Evolutionary conservation across 2,888 invertebrate genomes (phyloP), one percentile per base, ranked within the genome.

Genomic region (Dolichomitus sp.): DNA sequence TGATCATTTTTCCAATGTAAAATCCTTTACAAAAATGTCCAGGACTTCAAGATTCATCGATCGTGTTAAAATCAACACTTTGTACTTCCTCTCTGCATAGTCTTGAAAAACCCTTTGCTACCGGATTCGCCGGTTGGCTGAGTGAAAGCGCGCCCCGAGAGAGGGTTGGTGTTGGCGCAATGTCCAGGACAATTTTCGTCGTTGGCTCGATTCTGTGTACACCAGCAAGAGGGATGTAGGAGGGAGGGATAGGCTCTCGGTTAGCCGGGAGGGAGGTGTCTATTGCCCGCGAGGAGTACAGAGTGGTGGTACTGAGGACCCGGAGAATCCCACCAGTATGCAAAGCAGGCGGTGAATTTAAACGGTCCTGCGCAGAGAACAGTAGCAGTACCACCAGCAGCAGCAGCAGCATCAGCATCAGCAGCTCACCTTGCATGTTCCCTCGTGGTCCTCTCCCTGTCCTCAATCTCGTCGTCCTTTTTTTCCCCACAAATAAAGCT

Each of bases 261-360:
- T 72, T 52, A 81, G 79, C 80, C 77, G 70, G 79, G 83, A 83
- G 79, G 84, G 85, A 84, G 84, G 84, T 81, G 81, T 84, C 81
- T 78, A 75, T 84, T 74, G 70, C 78, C 72, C 68, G 52, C 65
- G 45, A 70, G 80, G 59, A 63, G 57, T 61, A 74, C 80, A 50
- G 61, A 57, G 74, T 61, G 81, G 66, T 54, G 69, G 72, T 72
- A 66, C 83, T 57, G 79, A 80, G 74, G 78, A 54, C 59, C 37
- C 66, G 48, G 37, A 45, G 88, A 87, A 88, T 87, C 69, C 63
- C 70, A 72, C 57, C 87, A 91, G 90, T 91, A 92, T 92, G 92
- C 92, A 92, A 92, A 92, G 89, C 92, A 91, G 92, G 92, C 92
- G 90, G 91, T 89, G 90, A 90, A 90, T 92, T 92, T 90, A 88